These are phyloP conservation scores for Sphenopsis melanotis DNA, from an alignment of 2,797 vertebrate genomes.

Conservation along the genomic window DNA sequence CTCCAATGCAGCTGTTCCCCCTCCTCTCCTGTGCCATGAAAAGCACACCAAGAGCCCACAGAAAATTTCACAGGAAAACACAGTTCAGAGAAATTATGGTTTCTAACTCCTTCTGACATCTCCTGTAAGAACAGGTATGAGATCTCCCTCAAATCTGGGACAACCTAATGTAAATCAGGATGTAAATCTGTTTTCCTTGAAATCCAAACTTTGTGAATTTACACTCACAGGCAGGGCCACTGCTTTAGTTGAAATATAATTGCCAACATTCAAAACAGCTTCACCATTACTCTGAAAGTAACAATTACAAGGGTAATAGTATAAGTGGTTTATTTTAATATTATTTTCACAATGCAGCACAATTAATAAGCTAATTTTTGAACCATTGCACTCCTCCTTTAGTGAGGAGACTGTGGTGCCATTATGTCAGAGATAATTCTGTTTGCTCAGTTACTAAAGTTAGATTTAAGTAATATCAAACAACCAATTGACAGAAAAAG, in stretches of 20 bases:
- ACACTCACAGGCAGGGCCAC: not conserved
- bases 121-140: not conserved
- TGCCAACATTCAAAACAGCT: not conserved
- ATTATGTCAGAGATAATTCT: not conserved
- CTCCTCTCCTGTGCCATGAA: fast-evolving
- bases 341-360: not conserved
- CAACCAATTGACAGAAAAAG: not conserved
- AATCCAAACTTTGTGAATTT: not conserved
- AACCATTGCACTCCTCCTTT: not conserved
- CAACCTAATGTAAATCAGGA: not conserved
- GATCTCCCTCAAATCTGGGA: not conserved
- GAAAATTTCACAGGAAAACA: not conserved
- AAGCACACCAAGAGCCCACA: not conserved
- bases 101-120: not conserved
- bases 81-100: not conserved
- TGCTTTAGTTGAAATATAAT: not conserved
- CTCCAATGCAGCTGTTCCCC: not conserved
- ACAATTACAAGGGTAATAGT: not conserved
- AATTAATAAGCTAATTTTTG: not conserved
- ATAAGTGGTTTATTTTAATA: not conserved
- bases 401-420: not conserved
- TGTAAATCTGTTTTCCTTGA: not conserved
- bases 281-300: not conserved
- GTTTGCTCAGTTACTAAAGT: not conserved
- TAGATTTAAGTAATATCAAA: not conserved